Evolutionary conservation across 2,797 vertebrate genomes (phyloP).

Genomic region (Chiloscyllium punctatum): DNA sequence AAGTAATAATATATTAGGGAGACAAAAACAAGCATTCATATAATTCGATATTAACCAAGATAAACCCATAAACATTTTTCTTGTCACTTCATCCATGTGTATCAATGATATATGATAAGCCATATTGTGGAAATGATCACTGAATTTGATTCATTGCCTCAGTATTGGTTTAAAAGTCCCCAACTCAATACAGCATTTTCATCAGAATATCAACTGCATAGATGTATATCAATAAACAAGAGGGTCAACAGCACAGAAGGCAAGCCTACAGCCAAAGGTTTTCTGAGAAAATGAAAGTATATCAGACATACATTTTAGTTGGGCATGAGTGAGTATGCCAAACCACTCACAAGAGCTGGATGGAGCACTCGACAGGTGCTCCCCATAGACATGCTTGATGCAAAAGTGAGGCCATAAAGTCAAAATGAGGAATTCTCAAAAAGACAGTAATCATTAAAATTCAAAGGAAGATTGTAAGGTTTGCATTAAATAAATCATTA

Average conservation of each 20-base stretch:
- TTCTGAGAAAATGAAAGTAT: conserved; percentile 23
- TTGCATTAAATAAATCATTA: conserved; percentile 87
- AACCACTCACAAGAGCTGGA: conserved; percentile 66
- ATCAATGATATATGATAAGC: neutral
- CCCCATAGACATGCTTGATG: conserved; percentile 74
- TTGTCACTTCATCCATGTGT: neutral
- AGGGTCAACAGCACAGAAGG: neutral
- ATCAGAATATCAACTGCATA: neutral
- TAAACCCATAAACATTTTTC: neutral
- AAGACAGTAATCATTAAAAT: conserved; percentile 80
- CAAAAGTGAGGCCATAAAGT: conserved; percentile 84
- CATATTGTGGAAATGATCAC: neutral
- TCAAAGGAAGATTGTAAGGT: conserved; percentile 77
- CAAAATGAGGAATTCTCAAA: conserved; percentile 84
- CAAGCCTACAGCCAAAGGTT: conserved; percentile 23
- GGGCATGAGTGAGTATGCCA: conserved; percentile 68
- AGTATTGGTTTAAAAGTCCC: neutral
- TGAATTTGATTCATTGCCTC: neutral
- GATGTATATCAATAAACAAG: neutral
- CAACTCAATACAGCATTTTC: neutral
- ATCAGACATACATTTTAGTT: conserved; percentile 46
- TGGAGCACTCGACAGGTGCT: conserved; percentile 75
- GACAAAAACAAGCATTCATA: neutral
- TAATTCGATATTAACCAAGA: neutral
- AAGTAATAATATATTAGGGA: conserved; percentile 12